phyloP scores from a whole-genome alignment of 2,797 vertebrate species.

The Rhynchotus rufescens region DNA sequence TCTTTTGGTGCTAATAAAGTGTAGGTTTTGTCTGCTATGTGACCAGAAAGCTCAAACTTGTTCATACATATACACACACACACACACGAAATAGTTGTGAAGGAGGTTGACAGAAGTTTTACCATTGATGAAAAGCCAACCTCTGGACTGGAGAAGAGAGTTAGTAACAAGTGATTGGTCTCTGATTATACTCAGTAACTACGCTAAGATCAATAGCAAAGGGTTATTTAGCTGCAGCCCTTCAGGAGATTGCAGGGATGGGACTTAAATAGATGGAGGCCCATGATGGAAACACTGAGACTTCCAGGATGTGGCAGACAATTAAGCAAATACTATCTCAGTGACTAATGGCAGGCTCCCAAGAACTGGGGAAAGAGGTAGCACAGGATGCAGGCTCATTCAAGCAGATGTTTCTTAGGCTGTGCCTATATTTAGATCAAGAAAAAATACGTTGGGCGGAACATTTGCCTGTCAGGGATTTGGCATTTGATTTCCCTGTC shows the following conservation, averaged over 20 bases:
- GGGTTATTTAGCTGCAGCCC: background rate
- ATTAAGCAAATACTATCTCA: conserved; percentile 56
- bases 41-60: background rate
- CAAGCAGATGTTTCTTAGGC: conserved; percentile 64
- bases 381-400: conserved; percentile 43
- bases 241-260: background rate
- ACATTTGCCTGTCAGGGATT: conserved; percentile 45
- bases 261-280: background rate
- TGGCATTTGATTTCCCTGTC: conserved; percentile 24
- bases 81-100: background rate
- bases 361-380: conserved; percentile 61
- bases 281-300: background rate
- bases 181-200: background rate
- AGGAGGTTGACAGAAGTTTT: background rate
- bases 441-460: conserved; percentile 19
- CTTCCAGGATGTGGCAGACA: conserved; percentile 62
- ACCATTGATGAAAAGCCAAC: background rate
- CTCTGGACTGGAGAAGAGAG: background rate
- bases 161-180: background rate
- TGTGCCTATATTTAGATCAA: conserved; percentile 58
- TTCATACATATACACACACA: no score
- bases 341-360: conserved; percentile 52
- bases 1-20: background rate
- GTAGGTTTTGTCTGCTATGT: rapidly evolving
- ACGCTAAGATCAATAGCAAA: background rate